Conservation (phyloP, 2,797 vertebrate genomes). For the Psittacula derbiana region DNA sequence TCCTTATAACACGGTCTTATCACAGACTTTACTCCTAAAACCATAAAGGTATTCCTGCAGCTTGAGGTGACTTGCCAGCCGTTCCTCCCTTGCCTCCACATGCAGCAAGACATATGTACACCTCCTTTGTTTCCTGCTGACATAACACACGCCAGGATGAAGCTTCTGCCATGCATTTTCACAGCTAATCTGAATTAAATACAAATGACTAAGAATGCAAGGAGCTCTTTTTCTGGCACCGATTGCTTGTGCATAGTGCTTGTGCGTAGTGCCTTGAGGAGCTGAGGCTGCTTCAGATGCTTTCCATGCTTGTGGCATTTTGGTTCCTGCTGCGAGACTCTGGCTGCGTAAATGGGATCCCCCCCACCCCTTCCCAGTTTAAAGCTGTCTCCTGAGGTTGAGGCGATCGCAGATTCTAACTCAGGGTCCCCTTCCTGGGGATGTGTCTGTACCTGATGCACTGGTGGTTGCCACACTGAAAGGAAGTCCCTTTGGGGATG, state of each 20-base stretch:
- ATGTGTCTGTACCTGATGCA: background rate
- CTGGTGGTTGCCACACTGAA: background rate
- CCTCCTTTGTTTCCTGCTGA: background rate
- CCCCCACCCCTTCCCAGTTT: background rate
- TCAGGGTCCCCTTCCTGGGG: background rate
- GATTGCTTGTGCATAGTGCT: rapidly evolving
- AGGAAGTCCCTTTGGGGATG: background rate
- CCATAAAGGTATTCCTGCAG: background rate
- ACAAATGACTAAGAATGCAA: background rate
- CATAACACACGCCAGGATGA: rapidly evolving
- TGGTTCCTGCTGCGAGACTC: background rate
- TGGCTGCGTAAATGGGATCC: background rate
- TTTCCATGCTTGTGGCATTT: background rate
- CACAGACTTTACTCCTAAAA: background rate
- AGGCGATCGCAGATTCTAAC: rapidly evolving
- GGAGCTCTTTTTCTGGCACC: background rate
- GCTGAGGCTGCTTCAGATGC: background rate
- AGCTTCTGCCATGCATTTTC: background rate
- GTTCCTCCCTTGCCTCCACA: background rate
- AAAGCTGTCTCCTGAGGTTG: rapidly evolving
- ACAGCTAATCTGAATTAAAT: background rate
- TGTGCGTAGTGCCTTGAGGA: rapidly evolving
- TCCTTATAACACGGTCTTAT: background rate
- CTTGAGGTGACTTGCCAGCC: background rate
- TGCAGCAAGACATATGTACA: background rate